Percentiles rank a stretch among this genome's conserved stretches.
These are phyloP conservation scores for Patella caerulea DNA, from an alignment of 2,888 invertebrate genomes.

Conservation along the genomic window DNA sequence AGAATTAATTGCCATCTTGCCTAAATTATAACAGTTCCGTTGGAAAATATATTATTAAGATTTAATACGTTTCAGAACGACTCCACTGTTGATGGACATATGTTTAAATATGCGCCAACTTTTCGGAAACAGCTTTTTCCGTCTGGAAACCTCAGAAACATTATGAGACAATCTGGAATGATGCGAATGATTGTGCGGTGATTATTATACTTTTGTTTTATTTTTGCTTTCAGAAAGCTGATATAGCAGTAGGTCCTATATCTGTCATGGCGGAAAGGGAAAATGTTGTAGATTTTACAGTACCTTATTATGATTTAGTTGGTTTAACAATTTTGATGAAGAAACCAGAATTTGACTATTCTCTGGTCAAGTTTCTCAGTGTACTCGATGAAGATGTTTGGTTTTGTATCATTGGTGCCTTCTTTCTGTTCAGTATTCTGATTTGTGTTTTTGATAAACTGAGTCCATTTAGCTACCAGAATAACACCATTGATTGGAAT, in stretches of 20 bases:
- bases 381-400: conserved; percentile 97
- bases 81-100: too few species aligned
- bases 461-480: conserved; percentile 94
- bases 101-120: too few species aligned
- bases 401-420: conserved; percentile 83
- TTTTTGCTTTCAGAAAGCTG: conserved; percentile 78
- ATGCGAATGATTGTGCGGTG: too few species aligned
- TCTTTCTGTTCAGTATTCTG: conserved; percentile 76
- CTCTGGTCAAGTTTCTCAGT: conserved; percentile 82
- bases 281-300: conserved; percentile 95
- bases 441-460: conserved; percentile 98
- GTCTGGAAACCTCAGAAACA: too few species aligned
- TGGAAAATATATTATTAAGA: too few species aligned
- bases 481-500: conserved; percentile 74
- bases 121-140: too few species aligned
- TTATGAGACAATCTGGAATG: too few species aligned
- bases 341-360: conserved; percentile 88
- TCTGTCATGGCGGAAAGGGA: conserved; percentile 95
- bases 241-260: conserved; percentile 92
- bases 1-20: too few species aligned
- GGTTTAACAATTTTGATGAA: conserved; percentile 97
- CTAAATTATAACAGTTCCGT: too few species aligned
- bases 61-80: too few species aligned
- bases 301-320: conserved; percentile 97
- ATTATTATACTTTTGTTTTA: too few species aligned